These are phyloP conservation scores for Stomatorhinus walkeri DNA, from an alignment of 2,797 vertebrate species.

Conservation along the genomic window DNA sequence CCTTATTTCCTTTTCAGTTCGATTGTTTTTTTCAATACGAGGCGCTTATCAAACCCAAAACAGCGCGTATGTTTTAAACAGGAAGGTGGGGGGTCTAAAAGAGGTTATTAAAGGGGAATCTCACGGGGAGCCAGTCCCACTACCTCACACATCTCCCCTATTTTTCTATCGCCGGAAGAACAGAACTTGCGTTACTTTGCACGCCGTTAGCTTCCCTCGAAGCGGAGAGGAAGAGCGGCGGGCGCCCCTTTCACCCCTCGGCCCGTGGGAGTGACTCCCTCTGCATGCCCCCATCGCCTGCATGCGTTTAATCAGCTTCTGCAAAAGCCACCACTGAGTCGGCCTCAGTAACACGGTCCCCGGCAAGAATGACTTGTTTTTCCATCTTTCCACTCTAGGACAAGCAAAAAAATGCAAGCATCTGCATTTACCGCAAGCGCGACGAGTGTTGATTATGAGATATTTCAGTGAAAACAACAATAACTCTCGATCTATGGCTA, in stretches of 20 bases:
- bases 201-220: not conserved
- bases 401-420: not conserved
- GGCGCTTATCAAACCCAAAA: not conserved
- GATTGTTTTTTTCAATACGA: not conserved
- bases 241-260: not conserved
- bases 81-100: not conserved
- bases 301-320: not conserved
- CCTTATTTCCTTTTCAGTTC: not conserved
- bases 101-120: not conserved
- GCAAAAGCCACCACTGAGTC: not conserved
- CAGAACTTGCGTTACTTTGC: not conserved
- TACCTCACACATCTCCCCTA: not conserved
- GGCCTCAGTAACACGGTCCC: not conserved
- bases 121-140: not conserved
- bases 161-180: not conserved
- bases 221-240: not conserved
- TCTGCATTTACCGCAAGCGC: not conserved
- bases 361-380: not conserved
- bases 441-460: not conserved
- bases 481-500: not conserved
- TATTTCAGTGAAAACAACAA: not conserved
- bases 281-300: not conserved
- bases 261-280: not conserved
- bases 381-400: not conserved
- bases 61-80: not conserved